Percentiles rank a stretch among this genome's conserved stretches.
phyloP scores from a whole-genome alignment of 2,797 vertebrate species.

The Anolis apletophallus region DNA sequence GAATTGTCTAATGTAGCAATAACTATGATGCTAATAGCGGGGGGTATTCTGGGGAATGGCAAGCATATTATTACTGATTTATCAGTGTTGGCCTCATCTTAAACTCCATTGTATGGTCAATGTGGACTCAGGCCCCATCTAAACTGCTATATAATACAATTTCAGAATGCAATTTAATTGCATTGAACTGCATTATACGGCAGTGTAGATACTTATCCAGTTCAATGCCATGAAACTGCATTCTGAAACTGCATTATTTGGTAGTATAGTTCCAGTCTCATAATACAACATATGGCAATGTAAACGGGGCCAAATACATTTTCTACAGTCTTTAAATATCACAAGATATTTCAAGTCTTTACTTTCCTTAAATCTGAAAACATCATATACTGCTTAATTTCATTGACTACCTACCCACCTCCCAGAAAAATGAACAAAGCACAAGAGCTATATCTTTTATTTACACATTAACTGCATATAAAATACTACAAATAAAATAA shows the following conservation, averaged over 20 bases:
- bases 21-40: conserved; percentile 51
- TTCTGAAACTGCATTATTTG: no score
- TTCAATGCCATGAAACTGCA: no score
- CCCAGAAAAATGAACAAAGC: not conserved
- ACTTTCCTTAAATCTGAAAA: accelerated
- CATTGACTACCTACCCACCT: not conserved
- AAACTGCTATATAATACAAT: no score
- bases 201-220: no score
- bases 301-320: not conserved
- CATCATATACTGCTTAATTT: accelerated
- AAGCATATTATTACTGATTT: not conserved
- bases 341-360: not conserved
- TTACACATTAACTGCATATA: not conserved
- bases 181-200: no score
- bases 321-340: not conserved
- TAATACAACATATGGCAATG: no score
- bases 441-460: not conserved
- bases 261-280: no score
- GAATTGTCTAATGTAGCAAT: conserved; percentile 59
- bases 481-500: not conserved
- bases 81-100: no score
- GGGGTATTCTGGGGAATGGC: conserved; percentile 3
- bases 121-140: no score
- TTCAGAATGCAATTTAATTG: no score
- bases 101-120: no score